Conservation (phyloP, 2,797 vertebrate genomes). For the Enteromius argenteus region DNA sequence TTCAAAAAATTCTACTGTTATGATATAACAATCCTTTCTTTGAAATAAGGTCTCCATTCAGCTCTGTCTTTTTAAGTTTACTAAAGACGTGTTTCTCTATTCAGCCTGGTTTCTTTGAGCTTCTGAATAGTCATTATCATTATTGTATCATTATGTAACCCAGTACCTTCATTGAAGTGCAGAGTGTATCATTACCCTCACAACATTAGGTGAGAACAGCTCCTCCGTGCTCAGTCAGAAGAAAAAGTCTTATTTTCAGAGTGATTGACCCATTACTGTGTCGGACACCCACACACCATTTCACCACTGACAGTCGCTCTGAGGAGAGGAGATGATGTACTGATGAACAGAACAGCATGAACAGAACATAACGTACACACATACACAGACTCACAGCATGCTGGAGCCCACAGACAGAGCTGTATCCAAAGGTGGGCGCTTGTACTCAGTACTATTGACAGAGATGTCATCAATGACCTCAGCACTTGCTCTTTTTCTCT, state of each 20-base stretch:
- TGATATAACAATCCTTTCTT: slow-evolving; percentile 10
- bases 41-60: slow-evolving; percentile 19
- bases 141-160: slow-evolving; percentile 45
- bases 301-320: slow-evolving; percentile 29
- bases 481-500: slow-evolving; percentile 22
- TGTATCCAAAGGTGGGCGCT: slow-evolving; percentile 38
- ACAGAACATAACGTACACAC: slow-evolving; percentile 51
- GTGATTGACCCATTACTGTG: slow-evolving; percentile 40
- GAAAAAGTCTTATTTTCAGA: slow-evolving; percentile 34
- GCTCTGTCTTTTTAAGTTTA: slow-evolving; percentile 23
- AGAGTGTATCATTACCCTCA: slow-evolving; percentile 42
- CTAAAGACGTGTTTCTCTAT: slow-evolving; percentile 2
- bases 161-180: slow-evolving; percentile 32
- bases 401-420: background rate
- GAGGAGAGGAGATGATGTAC: slow-evolving; percentile 54
- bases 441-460: slow-evolving; percentile 52
- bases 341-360: slow-evolving; percentile 54
- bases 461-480: slow-evolving; percentile 51
- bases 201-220: slow-evolving; percentile 32
- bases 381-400: slow-evolving; percentile 49
- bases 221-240: slow-evolving; percentile 20
- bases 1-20: background rate
- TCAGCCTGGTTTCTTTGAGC: slow-evolving; percentile 29
- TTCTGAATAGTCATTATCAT: slow-evolving; percentile 35
- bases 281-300: slow-evolving; percentile 52